Evolutionary conservation across 2,888 invertebrate species (phyloP), one percentile per base, ranked within the genome.

Genomic region (Leptothorax acervorum): DNA sequence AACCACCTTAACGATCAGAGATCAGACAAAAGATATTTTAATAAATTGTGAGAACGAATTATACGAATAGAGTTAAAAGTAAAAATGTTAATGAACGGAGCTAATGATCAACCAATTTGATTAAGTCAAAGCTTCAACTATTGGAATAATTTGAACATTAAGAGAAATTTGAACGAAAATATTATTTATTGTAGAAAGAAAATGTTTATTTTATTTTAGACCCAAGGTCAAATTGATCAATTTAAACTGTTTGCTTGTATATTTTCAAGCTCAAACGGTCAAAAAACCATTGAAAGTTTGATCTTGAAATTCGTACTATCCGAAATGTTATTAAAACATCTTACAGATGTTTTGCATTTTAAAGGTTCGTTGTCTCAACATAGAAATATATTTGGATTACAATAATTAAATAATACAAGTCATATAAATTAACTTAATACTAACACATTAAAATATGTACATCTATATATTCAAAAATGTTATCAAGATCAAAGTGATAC

Each of bases 401-500:
- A 71, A 63, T 23, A 15, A 75, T 76, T 3, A 76, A 53, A 76
- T 65, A 75, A 75, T 66, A 76, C 8, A 76, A 65, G n/a, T 73
- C 23, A 28, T 74, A 6, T 28, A 66, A 76, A 66, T 66, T 42
- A 76, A 53, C 0, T 51, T 39, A 65, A 51, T n/a, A 42, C 15
- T 51, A 65, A 75, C 31, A n/a, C 23, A n/a, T 62, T 75, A 75
- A 18, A 48, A 65, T 35, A 48, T 42, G 8, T 62, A 75, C n/a
- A n/a, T n/a, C n/a, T n/a, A n/a, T n/a, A n/a, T 35, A 48, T 15
- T 3, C 9, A 48, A 62, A 51, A 45, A 62, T 63, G 23, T 35
- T 63, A 63, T 45, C 42, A 28, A 63, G 1, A 48, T 62, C 9
- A 35, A 63, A 42, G 23, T 42, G 28, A n/a, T 53, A n/a, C 23